These are phyloP conservation scores for Magallana nippona DNA, from an alignment of 2,888 invertebrate genomes.

Conservation along the genomic window DNA sequence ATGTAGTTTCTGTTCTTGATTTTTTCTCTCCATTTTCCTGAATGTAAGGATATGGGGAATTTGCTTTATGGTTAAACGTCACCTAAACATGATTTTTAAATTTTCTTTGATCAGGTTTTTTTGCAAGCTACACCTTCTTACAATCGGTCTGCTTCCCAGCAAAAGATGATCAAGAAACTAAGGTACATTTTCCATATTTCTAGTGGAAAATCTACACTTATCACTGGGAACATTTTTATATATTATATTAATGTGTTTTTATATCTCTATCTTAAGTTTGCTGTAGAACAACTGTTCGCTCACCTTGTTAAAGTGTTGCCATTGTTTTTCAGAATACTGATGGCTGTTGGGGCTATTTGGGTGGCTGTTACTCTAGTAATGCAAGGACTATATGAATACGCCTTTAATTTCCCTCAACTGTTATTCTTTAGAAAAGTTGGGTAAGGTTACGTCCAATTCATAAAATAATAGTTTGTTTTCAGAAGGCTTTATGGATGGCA, in stretches of 20 bases:
- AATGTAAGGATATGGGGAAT: too few relatives aligned
- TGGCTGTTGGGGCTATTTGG: slow-evolving; percentile 73
- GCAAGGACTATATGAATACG: slow-evolving; percentile 75
- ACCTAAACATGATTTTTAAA: not conserved
- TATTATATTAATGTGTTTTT: too few relatives aligned
- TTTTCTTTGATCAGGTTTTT: slow-evolving; percentile 71
- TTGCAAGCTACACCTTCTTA: slow-evolving; percentile 75
- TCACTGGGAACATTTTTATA: too few relatives aligned
- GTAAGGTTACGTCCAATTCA: slow-evolving; percentile 53
- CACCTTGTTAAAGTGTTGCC: not conserved
- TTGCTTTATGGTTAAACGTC: not conserved
- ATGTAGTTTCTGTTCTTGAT: not conserved
- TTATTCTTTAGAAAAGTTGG: slow-evolving; percentile 66
- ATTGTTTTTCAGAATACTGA: slow-evolving; percentile 64
- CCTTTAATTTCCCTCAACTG: slow-evolving; percentile 71
- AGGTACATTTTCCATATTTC: slow-evolving; percentile 61
- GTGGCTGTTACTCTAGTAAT: slow-evolving; percentile 70
- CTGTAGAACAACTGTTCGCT: too few relatives aligned
- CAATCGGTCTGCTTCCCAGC: slow-evolving; percentile 73
- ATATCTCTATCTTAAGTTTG: too few relatives aligned
- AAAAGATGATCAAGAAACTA: slow-evolving; percentile 74
- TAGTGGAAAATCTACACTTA: too few relatives aligned
- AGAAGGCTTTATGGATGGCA: too few relatives aligned
- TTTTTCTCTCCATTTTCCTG: not conserved
- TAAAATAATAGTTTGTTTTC: not conserved